Base-by-base conservation (phyloP, 2,797 vertebrate species). In the Pseudopleuronectes americanus region DNA sequence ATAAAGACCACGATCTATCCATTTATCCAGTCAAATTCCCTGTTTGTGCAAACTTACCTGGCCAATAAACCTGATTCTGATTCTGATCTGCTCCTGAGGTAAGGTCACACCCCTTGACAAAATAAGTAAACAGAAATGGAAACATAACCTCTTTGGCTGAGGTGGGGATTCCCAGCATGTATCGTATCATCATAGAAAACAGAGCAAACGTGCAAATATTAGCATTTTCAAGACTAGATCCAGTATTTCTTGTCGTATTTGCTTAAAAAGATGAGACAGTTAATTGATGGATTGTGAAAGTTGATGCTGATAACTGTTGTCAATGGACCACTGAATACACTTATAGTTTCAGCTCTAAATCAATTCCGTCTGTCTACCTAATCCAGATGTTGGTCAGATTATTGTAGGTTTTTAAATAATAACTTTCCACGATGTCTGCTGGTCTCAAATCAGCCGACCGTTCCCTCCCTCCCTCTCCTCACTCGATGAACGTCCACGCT, bases 401-500 rank as follows among this genome's bases (percentile, higher is more conserved):
- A 56, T 38, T 61, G 28, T 31, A n/a, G 7, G 22, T 57, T 72
- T 57, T 19, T 21, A 57, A 64, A 23, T 14, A 31, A 43, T 52
- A 21, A 3, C 12, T 43, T 66, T 64, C 64, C 31, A 17, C n/a
- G 9, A 74, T 65, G 53, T 73, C 70, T 70, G 28, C 68, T 48
- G 36, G 43, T 38, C 45, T 83, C 43, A 23, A 6, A 76, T 84
- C 75, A 73, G 0, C 59, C 22, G 5, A 43, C 53, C 76, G 22
- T 72, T 79, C 43, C 43, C 12, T 2, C 43, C 43, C 43, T 6
- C 43, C 43, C 43, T 19, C 16, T 16, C 43, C 60, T 51, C 76
- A 77, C 65, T 61, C 62, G 80, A 66, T 57, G 57, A 76, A 70
- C 58, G 57, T 52, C 68, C 62, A 1, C 21, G 83, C 78, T 78